A percentile compares a stretch with the other conserved stretches of the same genome.
Evolutionary conservation across 2,113 vertebrate species (phyloP).

Genomic region (Pagrus major): DNA sequence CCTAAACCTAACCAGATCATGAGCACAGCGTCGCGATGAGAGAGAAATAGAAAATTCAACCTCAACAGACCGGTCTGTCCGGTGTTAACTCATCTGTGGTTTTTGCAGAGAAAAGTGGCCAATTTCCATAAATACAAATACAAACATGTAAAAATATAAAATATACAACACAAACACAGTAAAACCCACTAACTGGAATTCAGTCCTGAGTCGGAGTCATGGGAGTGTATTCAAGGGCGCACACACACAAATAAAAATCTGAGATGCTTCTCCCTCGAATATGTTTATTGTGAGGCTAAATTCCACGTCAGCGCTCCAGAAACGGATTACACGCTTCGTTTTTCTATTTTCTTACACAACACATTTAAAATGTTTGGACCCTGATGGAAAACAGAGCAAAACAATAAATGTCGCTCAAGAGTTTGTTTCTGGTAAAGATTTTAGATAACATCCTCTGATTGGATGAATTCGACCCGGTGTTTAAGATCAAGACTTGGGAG

Average conservation of each 20-base stretch:
- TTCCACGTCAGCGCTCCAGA: slow-evolving; percentile 21
- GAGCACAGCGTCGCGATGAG: no score
- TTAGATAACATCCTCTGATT: not conserved
- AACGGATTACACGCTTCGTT: slow-evolving; percentile 28
- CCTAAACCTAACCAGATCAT: no score
- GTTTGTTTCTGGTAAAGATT: not conserved
- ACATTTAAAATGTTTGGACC: not conserved
- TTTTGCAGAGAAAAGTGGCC: no score
- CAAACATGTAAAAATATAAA: not conserved
- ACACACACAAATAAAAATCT: slow-evolving; percentile 17
- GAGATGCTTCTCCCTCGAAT: slow-evolving; percentile 23
- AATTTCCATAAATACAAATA: not conserved
- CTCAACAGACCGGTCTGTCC: no score
- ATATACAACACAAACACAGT: no score
- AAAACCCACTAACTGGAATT: not conserved
- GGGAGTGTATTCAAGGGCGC: slow-evolving; percentile 14
- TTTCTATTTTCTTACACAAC: slow-evolving; percentile 1
- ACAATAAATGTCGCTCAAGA: not conserved
- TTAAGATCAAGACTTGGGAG: not conserved
- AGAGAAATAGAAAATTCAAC: no score
- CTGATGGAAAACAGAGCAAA: not conserved
- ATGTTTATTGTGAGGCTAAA: slow-evolving; percentile 37
- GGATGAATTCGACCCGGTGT: not conserved
- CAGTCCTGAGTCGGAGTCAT: not conserved
- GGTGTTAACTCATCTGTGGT: no score